Evolutionary conservation across 2,113 vertebrate genomes (phyloP).

Genomic region (Lota lota): DNA sequence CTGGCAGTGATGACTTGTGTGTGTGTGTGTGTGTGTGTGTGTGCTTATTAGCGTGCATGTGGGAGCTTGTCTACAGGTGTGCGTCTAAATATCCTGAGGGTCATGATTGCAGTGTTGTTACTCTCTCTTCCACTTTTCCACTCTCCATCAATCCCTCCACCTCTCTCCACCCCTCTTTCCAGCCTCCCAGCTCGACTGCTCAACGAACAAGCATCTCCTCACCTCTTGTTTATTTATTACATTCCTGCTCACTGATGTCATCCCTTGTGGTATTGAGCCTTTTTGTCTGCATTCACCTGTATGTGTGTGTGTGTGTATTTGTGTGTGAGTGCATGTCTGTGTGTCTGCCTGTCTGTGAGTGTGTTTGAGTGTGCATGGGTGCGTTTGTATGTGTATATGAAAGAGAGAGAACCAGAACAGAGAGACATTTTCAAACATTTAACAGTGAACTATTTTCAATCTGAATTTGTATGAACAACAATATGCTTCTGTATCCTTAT

Average conservation of each 20-base stretch:
- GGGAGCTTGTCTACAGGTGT: conserved; percentile 21
- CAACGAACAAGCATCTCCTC: no score
- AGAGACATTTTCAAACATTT: no score
- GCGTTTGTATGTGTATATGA: neutral
- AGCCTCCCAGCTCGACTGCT: no score
- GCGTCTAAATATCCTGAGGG: neutral
- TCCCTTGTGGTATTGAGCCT: neutral
- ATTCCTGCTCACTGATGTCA: no score
- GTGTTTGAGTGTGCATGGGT: neutral
- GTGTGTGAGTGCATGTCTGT: neutral
- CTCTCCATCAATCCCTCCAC: no score
- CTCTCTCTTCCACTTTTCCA: no score
- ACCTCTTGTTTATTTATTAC: no score
- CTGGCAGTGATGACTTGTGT: neutral
- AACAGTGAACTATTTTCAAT: no score
- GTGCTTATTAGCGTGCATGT: conserved; percentile 4
- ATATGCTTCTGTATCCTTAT: no score
- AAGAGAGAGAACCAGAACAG: neutral
- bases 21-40: conserved; percentile 13
- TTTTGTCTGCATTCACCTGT: conserved; percentile 40
- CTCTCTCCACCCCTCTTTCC: no score
- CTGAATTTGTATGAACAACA: no score
- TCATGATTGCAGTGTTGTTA: no score
- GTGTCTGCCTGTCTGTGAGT: conserved; percentile 38
- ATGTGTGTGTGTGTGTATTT: conserved; percentile 36